These are phyloP conservation scores for Drosophila nannoptera DNA, from an alignment of 1,140 invertebrate species.

Conservation along the genomic window DNA sequence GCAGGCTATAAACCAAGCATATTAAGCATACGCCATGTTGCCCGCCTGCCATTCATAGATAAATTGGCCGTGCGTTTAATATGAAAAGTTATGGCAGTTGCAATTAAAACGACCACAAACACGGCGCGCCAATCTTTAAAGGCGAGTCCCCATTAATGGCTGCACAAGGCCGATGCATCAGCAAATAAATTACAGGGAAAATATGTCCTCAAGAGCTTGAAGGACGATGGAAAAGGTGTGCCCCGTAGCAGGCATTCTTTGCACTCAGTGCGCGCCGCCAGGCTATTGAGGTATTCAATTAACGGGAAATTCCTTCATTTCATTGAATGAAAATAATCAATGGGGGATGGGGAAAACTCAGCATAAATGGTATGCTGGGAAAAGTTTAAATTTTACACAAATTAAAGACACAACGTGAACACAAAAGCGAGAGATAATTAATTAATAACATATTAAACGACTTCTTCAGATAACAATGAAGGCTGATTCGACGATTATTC, in stretches of 20 bases:
- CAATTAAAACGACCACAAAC: constrained; percentile 56
- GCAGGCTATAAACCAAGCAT: constrained; percentile 63
- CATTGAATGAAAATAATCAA: no score
- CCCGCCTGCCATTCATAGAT: constrained; percentile 67
- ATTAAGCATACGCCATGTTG: constrained; percentile 69
- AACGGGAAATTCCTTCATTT: neutral
- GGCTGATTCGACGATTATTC: no score
- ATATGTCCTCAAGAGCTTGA: neutral
- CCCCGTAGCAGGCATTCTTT: neutral
- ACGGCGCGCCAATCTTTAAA: constrained; percentile 36
- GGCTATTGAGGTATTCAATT: neutral
- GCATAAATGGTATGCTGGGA: no score
- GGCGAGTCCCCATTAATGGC: constrained; percentile 12
- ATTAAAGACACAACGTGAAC: no score
- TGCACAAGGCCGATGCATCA: constrained; percentile 4
- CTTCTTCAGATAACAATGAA: no score
- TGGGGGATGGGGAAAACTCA: no score
- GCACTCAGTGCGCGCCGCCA: neutral
- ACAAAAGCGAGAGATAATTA: no score
- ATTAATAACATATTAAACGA: no score
- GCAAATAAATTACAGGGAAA: constrained; percentile 6
- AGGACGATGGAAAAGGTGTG: neutral
- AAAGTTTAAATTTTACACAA: no score
- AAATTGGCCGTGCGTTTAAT: constrained; percentile 68
- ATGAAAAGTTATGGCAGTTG: constrained; percentile 68